Conservation (phyloP, 2,113 vertebrate species). For the Pica pica region DNA sequence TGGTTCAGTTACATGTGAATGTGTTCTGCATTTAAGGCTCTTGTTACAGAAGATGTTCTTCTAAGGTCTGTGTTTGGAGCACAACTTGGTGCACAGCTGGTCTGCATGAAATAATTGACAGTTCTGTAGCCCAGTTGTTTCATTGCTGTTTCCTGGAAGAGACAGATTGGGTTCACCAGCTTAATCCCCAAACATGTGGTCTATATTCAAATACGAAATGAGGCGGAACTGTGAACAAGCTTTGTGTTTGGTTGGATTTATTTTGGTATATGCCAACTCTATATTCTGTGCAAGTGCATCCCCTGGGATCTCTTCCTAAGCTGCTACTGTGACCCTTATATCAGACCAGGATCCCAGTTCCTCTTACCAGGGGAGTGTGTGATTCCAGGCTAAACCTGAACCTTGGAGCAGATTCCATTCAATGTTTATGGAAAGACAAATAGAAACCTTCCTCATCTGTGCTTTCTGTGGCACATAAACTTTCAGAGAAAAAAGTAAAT, state of each 20-base stretch:
- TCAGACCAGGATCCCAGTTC: not conserved
- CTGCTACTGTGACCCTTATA: not conserved
- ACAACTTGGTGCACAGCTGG: not conserved
- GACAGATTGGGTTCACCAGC: slow-evolving; percentile 28
- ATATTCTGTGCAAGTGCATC: not conserved
- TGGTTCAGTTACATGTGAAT: not conserved
- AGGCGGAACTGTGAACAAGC: slow-evolving; percentile 62
- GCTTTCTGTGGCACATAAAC: not conserved
- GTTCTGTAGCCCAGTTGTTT: slow-evolving; percentile 19
- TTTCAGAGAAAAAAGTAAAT: not conserved
- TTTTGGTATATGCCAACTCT: slow-evolving; percentile 15
- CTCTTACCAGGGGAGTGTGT: not conserved
- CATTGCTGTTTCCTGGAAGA: slow-evolving; percentile 7
- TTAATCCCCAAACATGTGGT: slow-evolving; percentile 56
- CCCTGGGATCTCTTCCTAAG: not conserved
- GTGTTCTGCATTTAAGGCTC: not conserved
- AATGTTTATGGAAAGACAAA: not conserved
- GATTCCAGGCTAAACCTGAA: not conserved
- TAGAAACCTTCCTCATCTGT: not conserved
- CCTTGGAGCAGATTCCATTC: not conserved
- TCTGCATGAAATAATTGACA: not conserved
- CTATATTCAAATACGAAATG: slow-evolving; percentile 36
- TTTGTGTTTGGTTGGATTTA: slow-evolving; percentile 45
- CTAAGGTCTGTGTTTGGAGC: not conserved
- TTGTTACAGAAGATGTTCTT: not conserved